Evolutionary conservation across 2,113 vertebrate genomes (phyloP), one percentile per base, ranked within the genome.

Genomic region (Osmerus mordax): DNA sequence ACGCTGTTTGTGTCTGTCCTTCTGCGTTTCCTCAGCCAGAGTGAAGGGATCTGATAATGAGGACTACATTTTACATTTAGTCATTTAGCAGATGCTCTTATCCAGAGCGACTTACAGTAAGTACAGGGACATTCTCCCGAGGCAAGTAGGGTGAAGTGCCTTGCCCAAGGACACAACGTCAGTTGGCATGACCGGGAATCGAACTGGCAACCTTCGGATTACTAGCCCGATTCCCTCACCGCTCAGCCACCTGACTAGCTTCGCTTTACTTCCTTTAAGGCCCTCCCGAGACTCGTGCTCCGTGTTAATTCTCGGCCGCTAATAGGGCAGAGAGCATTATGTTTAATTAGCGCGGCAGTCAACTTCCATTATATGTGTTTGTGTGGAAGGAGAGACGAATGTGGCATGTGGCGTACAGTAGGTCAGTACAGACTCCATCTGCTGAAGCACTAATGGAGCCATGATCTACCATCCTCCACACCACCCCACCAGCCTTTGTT

Each of bases 281-380:
- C 51, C 36, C 28, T 62, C 64, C 21, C 21, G 66, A 77, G 59
- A 72, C 15, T 67, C 15, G 75, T 69, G 54, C 62, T 74, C 65
- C 58, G 41, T 68, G 78, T 82, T 73, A 82, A 80, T 73, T 65
- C 63, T 77, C 53, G 0, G 47, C 15, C 28, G 65, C 28, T 80
- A 81, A 79, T 74, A 80, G 63, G 73, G 74, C 12, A 19, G 47
- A 64, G 64, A 65, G 60, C 61, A 74, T 77, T 65, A 74, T 69
- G 41, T 1, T 1, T 69, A 79, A 82, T 87, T 72, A 81, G 41
- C 69, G 64, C 55, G 25, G 9, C 47, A 76, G 65, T 41, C 61
- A 56, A 68, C 3, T 74, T 77, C 47, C n/a, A 15, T 74, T 66
- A 36, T 61, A 65, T 75, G 64, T 67, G 58, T n/a, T 21, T 60